These are phyloP conservation scores for Meghimatium bilineatum DNA, from an alignment of 2,888 invertebrate genomes.

Conservation along the genomic window DNA sequence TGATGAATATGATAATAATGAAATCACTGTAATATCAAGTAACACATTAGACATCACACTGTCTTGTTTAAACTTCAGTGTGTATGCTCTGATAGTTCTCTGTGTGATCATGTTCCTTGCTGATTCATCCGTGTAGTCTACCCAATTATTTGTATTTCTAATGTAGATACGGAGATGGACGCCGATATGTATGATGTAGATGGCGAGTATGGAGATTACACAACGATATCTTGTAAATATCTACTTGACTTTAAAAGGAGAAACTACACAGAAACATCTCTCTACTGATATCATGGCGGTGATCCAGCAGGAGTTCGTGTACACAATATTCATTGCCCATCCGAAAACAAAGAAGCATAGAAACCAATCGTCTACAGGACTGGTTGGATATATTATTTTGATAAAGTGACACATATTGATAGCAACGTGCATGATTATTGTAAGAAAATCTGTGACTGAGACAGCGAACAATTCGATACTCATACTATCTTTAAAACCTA, in stretches of 20 bases:
- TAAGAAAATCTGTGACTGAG: not conserved
- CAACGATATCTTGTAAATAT: slow-evolving; percentile 21
- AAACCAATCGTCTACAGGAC: not conserved
- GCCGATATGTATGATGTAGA: not conserved
- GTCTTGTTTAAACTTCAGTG: not conserved
- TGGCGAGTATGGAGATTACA: not conserved
- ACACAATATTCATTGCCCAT: not conserved
- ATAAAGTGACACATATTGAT: not conserved
- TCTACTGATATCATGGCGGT: slow-evolving; percentile 19
- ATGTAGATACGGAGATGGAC: not conserved
- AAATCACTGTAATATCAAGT: not conserved
- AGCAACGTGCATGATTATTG: not conserved
- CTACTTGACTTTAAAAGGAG: slow-evolving; percentile 10
- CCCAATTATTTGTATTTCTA: not conserved
- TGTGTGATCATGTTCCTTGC: not conserved
- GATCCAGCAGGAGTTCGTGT: slow-evolving; percentile 22
- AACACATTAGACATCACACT: not conserved
- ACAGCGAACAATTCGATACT: not conserved
- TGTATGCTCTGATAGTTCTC: not conserved
- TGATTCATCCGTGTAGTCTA: not conserved
- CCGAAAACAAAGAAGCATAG: not conserved
- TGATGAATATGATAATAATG: not conserved
- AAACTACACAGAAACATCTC: slow-evolving; percentile 27
- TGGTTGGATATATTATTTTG: not conserved
- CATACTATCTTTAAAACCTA: slow-evolving; percentile 23